These are phyloP conservation scores for Trissoscelio sp. DNA, from an alignment of 2,888 invertebrate species.

Conservation along the genomic window DNA sequence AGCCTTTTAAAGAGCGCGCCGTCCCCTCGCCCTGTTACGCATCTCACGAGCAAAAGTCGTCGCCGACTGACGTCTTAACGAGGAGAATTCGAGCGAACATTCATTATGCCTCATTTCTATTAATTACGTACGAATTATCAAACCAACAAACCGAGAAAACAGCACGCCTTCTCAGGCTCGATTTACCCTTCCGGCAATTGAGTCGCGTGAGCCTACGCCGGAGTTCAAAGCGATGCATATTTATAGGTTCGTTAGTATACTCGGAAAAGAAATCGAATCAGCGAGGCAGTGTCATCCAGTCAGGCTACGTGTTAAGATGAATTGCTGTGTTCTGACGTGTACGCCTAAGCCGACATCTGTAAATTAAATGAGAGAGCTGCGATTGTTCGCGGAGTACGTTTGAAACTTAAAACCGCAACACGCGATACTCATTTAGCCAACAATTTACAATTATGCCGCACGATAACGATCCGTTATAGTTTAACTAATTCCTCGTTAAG, in stretches of 20 bases:
- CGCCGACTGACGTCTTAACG: constrained; percentile 40
- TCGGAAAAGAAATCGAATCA: constrained; percentile 62
- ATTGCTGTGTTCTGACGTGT: constrained; percentile 47
- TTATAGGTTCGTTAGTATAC: constrained; percentile 76
- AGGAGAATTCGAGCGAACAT: constrained; percentile 21
- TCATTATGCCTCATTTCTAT: constrained; percentile 62
- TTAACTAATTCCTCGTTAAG: constrained; percentile 7
- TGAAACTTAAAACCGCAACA: constrained; percentile 20
- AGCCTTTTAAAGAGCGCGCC: constrained; percentile 46
- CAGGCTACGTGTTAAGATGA: constrained; percentile 51
- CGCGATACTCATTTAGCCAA: constrained; percentile 23
- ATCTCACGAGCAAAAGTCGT: constrained; percentile 31
- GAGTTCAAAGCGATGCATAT: constrained; percentile 76
- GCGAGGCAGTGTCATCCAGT: constrained; percentile 46
- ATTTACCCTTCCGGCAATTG: constrained; percentile 74
- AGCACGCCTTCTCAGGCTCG: constrained; percentile 52
- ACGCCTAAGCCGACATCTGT: constrained; percentile 41
- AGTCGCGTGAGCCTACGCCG: constrained; percentile 71
- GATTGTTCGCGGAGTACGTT: constrained; percentile 25
- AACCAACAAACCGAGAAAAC: constrained; percentile 59
- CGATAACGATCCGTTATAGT: constrained; percentile 12
- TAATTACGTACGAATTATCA: constrained; percentile 67
- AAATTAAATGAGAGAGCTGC: constrained; percentile 33
- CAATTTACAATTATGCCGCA: constrained; percentile 1
- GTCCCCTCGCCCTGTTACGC: constrained; percentile 18